Percentiles rank a stretch among this genome's conserved stretches.
Conservation (phyloP, 2,888 invertebrate species). For the Junonia oenone region DNA sequence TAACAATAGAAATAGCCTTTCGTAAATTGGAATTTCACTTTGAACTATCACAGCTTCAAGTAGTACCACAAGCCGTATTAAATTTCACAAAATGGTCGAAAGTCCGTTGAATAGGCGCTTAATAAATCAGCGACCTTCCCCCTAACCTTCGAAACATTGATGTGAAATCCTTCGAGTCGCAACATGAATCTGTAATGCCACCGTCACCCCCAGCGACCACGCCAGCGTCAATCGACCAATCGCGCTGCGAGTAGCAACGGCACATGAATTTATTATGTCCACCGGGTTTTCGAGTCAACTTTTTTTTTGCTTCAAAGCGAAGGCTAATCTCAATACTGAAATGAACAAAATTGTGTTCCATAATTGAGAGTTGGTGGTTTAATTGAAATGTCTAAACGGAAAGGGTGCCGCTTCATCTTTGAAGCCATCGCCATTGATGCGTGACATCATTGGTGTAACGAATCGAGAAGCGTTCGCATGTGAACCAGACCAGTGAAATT, state of each 20-base stretch:
- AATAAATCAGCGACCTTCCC: slow-evolving; percentile 18
- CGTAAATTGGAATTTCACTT: neutral
- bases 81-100: neutral
- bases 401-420: slow-evolving; percentile 19
- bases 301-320: neutral
- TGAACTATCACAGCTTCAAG: neutral
- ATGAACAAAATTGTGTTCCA: neutral
- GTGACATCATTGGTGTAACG: slow-evolving; percentile 16
- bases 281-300: neutral
- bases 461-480: neutral
- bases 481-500: neutral
- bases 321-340: neutral
- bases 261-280: slow-evolving; percentile 19
- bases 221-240: slow-evolving; percentile 26
- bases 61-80: neutral
- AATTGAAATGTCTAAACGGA: slow-evolving; percentile 13
- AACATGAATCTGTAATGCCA: slow-evolving; percentile 35
- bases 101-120: neutral
- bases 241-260: slow-evolving; percentile 14
- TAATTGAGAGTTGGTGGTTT: slow-evolving; percentile 20
- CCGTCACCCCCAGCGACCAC: slow-evolving; percentile 28
- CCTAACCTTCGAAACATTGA: slow-evolving; percentile 32
- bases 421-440: slow-evolving; percentile 4
- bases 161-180: slow-evolving; percentile 29
- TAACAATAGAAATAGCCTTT: no score